phyloP scores from a whole-genome alignment of 2,113 vertebrate genomes.

The Tupaia tana region DNA sequence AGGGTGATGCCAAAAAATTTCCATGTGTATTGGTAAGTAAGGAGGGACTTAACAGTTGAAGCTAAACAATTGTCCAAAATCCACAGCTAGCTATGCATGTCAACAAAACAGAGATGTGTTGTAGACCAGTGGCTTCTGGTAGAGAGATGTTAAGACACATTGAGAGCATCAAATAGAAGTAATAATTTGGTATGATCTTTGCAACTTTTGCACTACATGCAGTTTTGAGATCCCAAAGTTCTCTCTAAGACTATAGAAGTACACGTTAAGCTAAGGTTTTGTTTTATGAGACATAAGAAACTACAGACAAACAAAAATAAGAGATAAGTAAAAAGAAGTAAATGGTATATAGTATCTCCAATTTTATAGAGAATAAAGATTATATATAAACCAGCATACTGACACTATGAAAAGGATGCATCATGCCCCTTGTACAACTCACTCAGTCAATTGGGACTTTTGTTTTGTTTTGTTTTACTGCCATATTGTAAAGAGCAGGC shows the following conservation, averaged over 20 bases:
- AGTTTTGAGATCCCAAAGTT: conserved; percentile 39
- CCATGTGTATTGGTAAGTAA: not conserved
- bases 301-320: conserved; percentile 36
- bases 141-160: not conserved
- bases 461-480: not conserved
- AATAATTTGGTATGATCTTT: conserved; percentile 19
- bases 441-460: not conserved
- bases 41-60: not conserved
- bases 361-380: conserved; percentile 45
- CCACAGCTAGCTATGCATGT: not conserved
- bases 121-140: not conserved
- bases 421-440: not conserved
- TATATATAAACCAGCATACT: conserved; percentile 36
- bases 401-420: conserved; percentile 34
- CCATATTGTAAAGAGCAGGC: not conserved
- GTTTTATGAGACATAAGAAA: conserved; percentile 60
- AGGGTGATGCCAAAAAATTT: not conserved
- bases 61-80: not conserved
- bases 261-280: conserved; percentile 43
- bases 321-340: conserved; percentile 48
- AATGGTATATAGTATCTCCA: not conserved
- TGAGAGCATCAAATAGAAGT: not conserved
- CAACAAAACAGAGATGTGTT: not conserved
- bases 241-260: conserved; percentile 29
- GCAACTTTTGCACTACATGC: not conserved